Base-by-base conservation (phyloP, 2,113 vertebrate species). In the Chascanopsetta lugubris region DNA sequence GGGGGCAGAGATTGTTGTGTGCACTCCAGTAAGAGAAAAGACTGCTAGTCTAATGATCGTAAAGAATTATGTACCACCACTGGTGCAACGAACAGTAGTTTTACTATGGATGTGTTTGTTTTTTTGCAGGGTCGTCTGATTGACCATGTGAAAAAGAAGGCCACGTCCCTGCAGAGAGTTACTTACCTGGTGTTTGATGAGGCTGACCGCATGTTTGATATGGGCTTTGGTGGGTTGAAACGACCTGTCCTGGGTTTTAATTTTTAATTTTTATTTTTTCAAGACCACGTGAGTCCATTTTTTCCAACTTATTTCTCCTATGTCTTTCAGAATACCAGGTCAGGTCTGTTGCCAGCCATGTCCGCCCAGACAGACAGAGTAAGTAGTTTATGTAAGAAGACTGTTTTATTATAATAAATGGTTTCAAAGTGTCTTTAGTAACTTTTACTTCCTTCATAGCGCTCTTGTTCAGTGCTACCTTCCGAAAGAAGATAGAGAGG, bases 101-200 rank as follows among this genome's bases (percentile, higher is more conserved):
- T 61, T 22, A 25, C n/a, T 11, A 5, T 15, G 46, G 5, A 0
- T 22, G 15, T 42, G 20, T 85, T 17, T 42, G 20, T 85, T 17
- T 61, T 60, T 46, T 3, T 61, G 7, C 56, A 99, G 97, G 97
- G 97, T 69, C 96, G 97, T 67, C 92, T 99, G 76, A 99, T 99
- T 78, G 97, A 99, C 89, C 97, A 99, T 1, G 96, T 99, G 61
- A 99, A 99, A 85, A 99, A 99, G 91, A 99, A 99, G 92, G 96
- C 97, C 40, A 99, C 97, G 0, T 97, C 97, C 69, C 94, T 99
- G 72, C 96, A 98, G 69, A 94, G 97, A 86, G 97, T 99, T 59
- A 93, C 96, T 56, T 99, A 98, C 88, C 93, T 99, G 73, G 97
- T 99, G 50, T 99, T 99, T 87, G 97, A 99, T 86, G 97, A 99